Base-by-base conservation (phyloP, 2,797 vertebrate genomes). In the Tamandua tetradactyla region DNA sequence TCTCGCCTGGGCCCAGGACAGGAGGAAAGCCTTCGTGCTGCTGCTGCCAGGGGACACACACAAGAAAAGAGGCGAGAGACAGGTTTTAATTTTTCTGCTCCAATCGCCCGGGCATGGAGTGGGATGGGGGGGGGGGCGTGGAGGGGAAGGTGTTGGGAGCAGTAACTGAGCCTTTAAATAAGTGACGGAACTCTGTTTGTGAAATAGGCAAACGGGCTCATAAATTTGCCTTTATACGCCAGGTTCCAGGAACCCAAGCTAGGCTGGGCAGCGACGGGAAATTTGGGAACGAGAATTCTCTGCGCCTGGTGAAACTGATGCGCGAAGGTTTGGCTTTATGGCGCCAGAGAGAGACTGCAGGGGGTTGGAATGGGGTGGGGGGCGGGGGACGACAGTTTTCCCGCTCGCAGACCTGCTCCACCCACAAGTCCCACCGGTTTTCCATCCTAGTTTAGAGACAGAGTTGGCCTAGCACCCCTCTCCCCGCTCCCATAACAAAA, bases 1-100 rank as follows among this genome's bases (percentile, higher is more conserved):
- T 99, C 98, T 99, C 98, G 59, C 98, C 99, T 68, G 98, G 98
- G 64, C 98, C 98, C 94, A 98, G 96, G 49, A 98, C 97, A 47
- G 98, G 98, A 97, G 98, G 98, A 88, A 98, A 98, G 80, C 98
- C 98, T 95, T 99, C 99, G 47, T 98, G 98, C 98, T 99, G 99
- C 82, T 98, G 98, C 96, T 96, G 96, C 86, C 86, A 49, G 93
- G 6, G 32, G 69, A 92, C 74, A 96, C 88, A 95, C 88, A 94
- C 17, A 83, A 25, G 69, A 61, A 62, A 74, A 94, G 90, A 95
- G 95, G 94, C 14, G 85, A 89, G 94, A 79, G 72, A 87, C 49
- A 89, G 71, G 49, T 95, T 96, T 97, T 71, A 90, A 87, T 44
- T 18, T 57, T 83, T 97, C 87, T 62, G 87, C 94, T 95, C 64